These are phyloP conservation scores for Tor tambroides DNA, from an alignment of 2,113 vertebrate species.

Conservation along the genomic window DNA sequence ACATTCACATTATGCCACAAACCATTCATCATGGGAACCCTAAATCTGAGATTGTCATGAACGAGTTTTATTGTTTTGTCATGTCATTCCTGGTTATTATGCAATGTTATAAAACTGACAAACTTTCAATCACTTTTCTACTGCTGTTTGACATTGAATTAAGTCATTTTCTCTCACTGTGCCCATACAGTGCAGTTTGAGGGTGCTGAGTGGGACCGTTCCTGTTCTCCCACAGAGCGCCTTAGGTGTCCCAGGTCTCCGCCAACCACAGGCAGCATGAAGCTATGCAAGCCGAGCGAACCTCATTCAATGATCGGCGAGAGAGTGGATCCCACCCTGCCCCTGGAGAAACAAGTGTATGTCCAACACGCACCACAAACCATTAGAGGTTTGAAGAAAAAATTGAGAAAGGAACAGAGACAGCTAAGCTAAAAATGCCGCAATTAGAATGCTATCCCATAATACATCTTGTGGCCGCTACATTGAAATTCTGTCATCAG, in stretches of 20 bases:
- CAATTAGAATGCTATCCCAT: constrained; percentile 2
- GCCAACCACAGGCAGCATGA: constrained; percentile 82
- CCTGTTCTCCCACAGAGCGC: constrained; percentile 82
- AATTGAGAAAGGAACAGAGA: background rate
- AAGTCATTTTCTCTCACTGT: constrained; percentile 15
- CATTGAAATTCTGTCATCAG: background rate
- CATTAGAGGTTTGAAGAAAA: constrained; percentile 15
- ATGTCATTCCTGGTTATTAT: background rate
- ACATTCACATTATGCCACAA: background rate
- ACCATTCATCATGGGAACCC: background rate
- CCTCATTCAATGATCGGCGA: constrained; percentile 81
- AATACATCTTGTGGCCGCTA: background rate
- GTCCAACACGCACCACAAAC: constrained; percentile 60
- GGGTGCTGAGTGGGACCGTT: constrained; percentile 83
- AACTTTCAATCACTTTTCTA: constrained; percentile 16
- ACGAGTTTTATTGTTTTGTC: background rate
- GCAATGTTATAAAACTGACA: background rate
- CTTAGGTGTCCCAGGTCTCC: constrained; percentile 79
- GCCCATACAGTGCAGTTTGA: constrained; percentile 87
- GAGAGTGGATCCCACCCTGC: constrained; percentile 88
- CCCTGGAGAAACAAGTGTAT: constrained; percentile 96
- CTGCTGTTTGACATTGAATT: background rate
- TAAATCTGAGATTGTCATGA: background rate
- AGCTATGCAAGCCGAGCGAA: constrained; percentile 86
- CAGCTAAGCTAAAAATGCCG: background rate